Percentiles rank a stretch among this genome's conserved stretches.
These are phyloP conservation scores for Antechinus stuartii DNA, from an alignment of 2,113 vertebrate species.

Conservation along the genomic window DNA sequence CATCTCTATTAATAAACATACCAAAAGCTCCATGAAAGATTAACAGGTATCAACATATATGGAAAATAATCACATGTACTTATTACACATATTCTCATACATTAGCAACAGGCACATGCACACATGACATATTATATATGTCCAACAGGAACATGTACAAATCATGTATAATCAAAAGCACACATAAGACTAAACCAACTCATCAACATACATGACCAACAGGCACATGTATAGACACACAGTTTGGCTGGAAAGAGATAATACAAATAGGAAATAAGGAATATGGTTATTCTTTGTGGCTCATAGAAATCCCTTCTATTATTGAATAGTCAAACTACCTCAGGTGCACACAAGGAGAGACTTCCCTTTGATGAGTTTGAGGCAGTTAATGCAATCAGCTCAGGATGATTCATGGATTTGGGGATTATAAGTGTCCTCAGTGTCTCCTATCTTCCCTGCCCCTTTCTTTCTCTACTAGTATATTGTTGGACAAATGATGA, in stretches of 20 bases:
- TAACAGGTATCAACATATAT: neutral
- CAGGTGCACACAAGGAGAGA: neutral
- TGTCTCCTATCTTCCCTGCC: neutral
- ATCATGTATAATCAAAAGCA: neutral
- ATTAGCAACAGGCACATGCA: neutral
- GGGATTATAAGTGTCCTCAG: neutral
- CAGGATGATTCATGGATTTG: neutral
- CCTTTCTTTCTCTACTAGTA: neutral
- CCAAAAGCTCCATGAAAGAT: neutral
- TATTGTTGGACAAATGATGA: neutral
- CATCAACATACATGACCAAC: neutral
- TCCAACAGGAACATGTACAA: neutral
- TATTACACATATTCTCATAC: neutral
- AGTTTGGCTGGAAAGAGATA: neutral
- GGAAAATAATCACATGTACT: neutral
- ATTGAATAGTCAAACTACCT: neutral
- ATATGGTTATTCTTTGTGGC: neutral
- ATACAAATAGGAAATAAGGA: neutral
- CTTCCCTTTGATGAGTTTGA: neutral
- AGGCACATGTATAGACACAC: neutral
- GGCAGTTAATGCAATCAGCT: neutral
- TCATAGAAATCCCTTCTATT: neutral
- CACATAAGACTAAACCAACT: neutral
- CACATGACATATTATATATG: neutral
- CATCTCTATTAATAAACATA: neutral